Evolutionary conservation across 2,797 vertebrate genomes (phyloP).

Genomic region (Calcarius lapponicus): DNA sequence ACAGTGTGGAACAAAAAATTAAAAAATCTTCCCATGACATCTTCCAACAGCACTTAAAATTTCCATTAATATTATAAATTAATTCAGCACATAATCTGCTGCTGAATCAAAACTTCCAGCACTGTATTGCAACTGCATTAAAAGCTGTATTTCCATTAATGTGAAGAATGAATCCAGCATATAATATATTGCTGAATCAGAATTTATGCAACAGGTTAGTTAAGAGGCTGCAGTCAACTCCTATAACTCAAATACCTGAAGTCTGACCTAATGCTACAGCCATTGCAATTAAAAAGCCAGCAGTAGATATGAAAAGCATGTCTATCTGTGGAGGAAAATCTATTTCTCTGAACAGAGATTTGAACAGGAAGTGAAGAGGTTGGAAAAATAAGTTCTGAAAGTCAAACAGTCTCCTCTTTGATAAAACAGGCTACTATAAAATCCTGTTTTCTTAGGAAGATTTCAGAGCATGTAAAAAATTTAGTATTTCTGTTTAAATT

Average conservation of each 20-base stretch:
- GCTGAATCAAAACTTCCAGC: slow-evolving; percentile 56
- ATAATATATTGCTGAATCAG: slow-evolving; percentile 57
- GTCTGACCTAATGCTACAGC: not conserved
- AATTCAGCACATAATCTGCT: slow-evolving; percentile 56
- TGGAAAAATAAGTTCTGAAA: slow-evolving; percentile 51
- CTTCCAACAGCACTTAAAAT: slow-evolving; percentile 38
- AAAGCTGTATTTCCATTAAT: slow-evolving; percentile 61
- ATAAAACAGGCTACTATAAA: slow-evolving; percentile 25
- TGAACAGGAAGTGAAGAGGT: slow-evolving; percentile 49
- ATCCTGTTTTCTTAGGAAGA: slow-evolving; percentile 29
- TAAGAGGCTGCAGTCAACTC: slow-evolving; percentile 32
- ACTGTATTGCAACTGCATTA: slow-evolving; percentile 50
- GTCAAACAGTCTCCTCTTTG: slow-evolving; percentile 1
- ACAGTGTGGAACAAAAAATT: not conserved
- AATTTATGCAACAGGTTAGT: slow-evolving; percentile 48
- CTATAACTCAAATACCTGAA: slow-evolving; percentile 36
- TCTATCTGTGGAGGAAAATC: slow-evolving; percentile 7
- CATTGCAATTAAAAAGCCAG: slow-evolving; percentile 19
- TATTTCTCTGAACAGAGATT: slow-evolving; percentile 48
- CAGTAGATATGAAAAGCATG: not conserved
- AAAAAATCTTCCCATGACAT: not conserved
- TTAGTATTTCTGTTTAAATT: slow-evolving; percentile 39
- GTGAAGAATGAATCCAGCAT: slow-evolving; percentile 29
- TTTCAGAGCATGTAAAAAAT: slow-evolving; percentile 16
- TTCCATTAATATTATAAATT: slow-evolving; percentile 62